Conservation (phyloP, 2,113 vertebrate species). For the Sapayoa aenigma region DNA sequence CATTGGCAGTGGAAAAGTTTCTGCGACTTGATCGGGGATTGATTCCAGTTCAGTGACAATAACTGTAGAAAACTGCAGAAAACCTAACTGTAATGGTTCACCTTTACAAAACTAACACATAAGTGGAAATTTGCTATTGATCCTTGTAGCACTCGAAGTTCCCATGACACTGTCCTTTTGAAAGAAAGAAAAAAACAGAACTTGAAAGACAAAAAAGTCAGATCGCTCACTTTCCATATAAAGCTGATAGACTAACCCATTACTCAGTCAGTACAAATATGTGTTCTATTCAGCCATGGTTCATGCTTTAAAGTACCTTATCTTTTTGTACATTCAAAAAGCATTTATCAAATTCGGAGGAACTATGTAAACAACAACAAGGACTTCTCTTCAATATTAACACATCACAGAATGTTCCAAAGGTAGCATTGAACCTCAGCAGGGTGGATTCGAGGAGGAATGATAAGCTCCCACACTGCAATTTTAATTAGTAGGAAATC, state of each 20-base stretch:
- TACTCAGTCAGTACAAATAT: not conserved
- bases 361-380: not conserved
- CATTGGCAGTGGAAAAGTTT: not conserved
- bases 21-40: not conserved
- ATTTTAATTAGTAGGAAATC: constrained; percentile 53
- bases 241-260: not conserved
- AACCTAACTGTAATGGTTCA: not conserved
- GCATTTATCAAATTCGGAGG: not conserved
- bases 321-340: not conserved
- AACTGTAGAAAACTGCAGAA: not conserved
- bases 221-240: not conserved
- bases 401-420: not conserved
- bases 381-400: not conserved
- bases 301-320: not conserved
- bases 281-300: not conserved
- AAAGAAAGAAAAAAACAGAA: not conserved
- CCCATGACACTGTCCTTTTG: not conserved
- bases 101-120: not conserved
- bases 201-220: not conserved
- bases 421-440: constrained; percentile 15
- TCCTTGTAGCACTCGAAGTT: not conserved
- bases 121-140: not conserved
- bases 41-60: not conserved
- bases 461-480: not conserved
- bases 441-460: not conserved